Evolutionary conservation across 1,140 invertebrate species (phyloP), one percentile per base, ranked within the genome.

Genomic region (Drosophila orena): DNA sequence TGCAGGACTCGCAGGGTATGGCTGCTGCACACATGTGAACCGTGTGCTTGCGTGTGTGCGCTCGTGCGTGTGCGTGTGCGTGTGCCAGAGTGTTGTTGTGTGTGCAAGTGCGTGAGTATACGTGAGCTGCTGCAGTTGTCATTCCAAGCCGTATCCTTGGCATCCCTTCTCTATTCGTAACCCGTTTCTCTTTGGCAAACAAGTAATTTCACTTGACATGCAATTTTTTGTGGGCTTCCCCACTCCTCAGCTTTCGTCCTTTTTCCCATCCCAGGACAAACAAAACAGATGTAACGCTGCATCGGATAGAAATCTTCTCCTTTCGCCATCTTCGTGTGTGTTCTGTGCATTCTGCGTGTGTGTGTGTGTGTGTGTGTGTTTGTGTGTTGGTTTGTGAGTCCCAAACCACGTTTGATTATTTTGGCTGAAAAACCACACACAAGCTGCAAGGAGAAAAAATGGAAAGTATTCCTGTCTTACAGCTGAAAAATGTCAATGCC

Each of bases 201-300:
- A 83, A 84, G 84, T 88, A 83, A 88, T 83, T 88, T 88, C 79
- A 84, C 84, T 89, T 88, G 79, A 80, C 84, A 88, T 89, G 79
- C 79, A 83, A 84, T 84, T 89, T 83, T 88, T 81, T 83, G 58
- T 79, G 27, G 65, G 70, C 59, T 59, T 42, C 34, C 12, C 43
- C 12, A 27, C 22, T 15, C 7, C 14, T n/a, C 7, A 0, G 17
- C n/a, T 27, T 30, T 24, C 27, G 17, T 37, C 20, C 30, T 56
- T 4, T 27, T 38, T 2, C 24, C 10, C 22, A 12, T 40, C 38
- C 44, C 22, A 40, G 22, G 15, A 59, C 83, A 86, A 75, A 69
- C 75, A 81, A 76, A 86, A 88, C 79, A 83, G 61, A 75, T 89
- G 62, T 84, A 88, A 71, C 60, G 42, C 61, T 66, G 66, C 56